phyloP scores from a whole-genome alignment of 2,113 vertebrate species.

The Brevimyrus niger region DNA sequence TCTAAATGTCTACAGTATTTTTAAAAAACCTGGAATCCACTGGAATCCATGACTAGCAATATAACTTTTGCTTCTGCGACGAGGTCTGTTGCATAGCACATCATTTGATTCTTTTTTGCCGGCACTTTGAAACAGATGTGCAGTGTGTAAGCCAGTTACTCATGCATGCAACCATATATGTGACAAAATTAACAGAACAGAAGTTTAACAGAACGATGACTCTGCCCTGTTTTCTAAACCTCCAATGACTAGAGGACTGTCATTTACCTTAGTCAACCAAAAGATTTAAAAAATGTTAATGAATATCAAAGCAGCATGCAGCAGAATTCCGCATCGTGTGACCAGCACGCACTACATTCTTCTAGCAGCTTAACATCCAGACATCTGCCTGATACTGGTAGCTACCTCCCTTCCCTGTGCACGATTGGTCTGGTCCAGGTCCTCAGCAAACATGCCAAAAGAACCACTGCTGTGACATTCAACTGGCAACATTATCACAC shows the following conservation, averaged over 20 bases:
- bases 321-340: not conserved
- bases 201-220: not conserved
- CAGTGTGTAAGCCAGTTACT: not conserved
- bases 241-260: not conserved
- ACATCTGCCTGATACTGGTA: not conserved
- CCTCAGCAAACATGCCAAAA: not conserved
- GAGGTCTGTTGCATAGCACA: not conserved
- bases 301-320: not conserved
- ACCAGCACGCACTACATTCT: not conserved
- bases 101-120: not conserved
- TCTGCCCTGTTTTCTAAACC: not conserved
- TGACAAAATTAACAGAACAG: not conserved
- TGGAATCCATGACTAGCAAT: not conserved
- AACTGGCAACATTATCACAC: not conserved
- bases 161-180: not conserved
- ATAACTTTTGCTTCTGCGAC: not conserved
- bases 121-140: not conserved
- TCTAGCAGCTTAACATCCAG: not conserved
- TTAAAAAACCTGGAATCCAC: not conserved
- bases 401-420: not conserved
- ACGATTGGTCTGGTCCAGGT: not conserved
- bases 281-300: not conserved
- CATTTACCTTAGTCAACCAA: not conserved
- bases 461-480: not conserved
- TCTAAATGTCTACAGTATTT: not conserved